Evolutionary conservation across 2,888 invertebrate genomes (phyloP), one percentile per base, ranked within the genome.

Genomic region (Pachliopta kotzebuea): DNA sequence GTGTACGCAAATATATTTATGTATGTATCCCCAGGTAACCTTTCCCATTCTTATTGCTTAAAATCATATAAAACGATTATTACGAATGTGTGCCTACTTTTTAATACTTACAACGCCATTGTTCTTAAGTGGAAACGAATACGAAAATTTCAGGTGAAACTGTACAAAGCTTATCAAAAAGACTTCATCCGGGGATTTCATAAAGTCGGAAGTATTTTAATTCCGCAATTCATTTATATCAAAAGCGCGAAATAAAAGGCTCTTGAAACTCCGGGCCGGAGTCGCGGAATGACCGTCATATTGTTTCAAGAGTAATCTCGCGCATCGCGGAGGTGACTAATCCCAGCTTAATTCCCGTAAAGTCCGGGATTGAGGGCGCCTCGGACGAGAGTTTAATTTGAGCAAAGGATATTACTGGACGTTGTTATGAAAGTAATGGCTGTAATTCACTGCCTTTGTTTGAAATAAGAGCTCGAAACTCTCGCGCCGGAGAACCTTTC

Each of bases 281-380:
- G 56, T 61, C 57, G 61, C 61, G 58, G 50, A 63, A 65, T 76
- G 74, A 75, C 69, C 74, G 68, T 74, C 73, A 74, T 77, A 84
- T 82, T 83, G 81, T 82, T 73, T 74, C 73, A 70, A 71, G 75
- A 71, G 69, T 77, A 79, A 83, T 80, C 76, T 77, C 74, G 73
- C 72, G 72, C 61, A 72, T 76, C 76, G 74, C 74, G 68, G 68
- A 67, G 69, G 69, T 70, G 66, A 72, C 76, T 83, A 80, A 83
- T 80, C 81, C 79, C 73, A 71, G 68, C 69, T 75, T 78, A 79
- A 82, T 79, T 75, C 77, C 74, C 72, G 69, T 71, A 68, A 70
- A 70, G 67, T 61, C 70, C 68, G 67, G 70, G 67, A 66, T 64
- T 65, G 55, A 21, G 57, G 62, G 55, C 67, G 67, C 57, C 56